A percentile compares a stretch with the other conserved stretches of the same genome.
Conservation (phyloP, 2,797 vertebrate species). For the Sternotherus odoratus region DNA sequence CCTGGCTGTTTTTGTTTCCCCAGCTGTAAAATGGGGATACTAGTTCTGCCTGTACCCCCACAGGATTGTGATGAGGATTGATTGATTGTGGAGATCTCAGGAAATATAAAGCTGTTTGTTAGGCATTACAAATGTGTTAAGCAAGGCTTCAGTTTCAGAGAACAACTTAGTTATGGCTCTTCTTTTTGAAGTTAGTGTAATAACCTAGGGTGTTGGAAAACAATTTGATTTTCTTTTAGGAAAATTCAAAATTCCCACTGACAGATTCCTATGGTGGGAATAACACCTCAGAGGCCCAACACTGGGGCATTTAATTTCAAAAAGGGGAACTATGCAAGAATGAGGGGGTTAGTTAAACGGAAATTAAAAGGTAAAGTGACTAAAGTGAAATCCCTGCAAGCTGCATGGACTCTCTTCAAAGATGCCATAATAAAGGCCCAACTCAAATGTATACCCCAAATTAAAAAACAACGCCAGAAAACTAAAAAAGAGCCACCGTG, state of each 20-base stretch:
- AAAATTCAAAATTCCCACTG: constrained; percentile 19
- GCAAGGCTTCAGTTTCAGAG: background rate
- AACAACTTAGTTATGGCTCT: background rate
- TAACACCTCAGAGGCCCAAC: no score
- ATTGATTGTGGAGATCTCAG: background rate
- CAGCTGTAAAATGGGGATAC: background rate
- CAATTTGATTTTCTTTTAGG: constrained; percentile 7
- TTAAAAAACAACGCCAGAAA: no score
- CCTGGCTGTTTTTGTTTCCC: background rate
- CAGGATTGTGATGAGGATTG: background rate
- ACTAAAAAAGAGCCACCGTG: no score
- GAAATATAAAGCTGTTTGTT: background rate
- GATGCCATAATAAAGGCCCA: no score
- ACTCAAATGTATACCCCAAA: no score
- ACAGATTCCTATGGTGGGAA: no score
- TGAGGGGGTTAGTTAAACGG: no score
- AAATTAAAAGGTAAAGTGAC: no score
- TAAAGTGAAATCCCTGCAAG: no score
- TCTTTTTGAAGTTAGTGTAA: background rate
- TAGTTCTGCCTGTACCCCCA: background rate
- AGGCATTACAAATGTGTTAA: background rate
- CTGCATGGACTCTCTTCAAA: no score
- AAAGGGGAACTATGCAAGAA: no score
- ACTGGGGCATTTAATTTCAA: no score
- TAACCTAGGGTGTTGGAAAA: background rate